A percentile compares a stretch with the other conserved stretches of the same genome.
These are phyloP conservation scores for Anoplopoma fimbria DNA, from an alignment of 2,113 vertebrate species.

Conservation along the genomic window DNA sequence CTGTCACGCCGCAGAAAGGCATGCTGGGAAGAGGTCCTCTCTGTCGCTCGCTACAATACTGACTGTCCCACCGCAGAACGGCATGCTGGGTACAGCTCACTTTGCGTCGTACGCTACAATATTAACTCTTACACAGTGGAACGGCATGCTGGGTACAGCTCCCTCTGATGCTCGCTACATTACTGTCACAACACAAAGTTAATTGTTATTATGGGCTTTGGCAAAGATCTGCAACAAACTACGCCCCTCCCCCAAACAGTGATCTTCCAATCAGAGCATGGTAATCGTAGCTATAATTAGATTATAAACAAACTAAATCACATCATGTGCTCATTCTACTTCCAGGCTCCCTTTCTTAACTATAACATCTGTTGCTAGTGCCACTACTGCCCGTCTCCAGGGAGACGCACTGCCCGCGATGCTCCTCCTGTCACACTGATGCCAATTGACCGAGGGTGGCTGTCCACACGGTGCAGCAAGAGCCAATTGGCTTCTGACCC, in stretches of 20 bases:
- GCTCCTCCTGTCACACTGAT: slow-evolving; percentile 56
- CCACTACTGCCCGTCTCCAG: slow-evolving; percentile 25
- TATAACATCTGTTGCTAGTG: slow-evolving; percentile 4
- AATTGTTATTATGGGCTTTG: neutral
- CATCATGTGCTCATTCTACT: neutral
- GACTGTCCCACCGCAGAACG: no score
- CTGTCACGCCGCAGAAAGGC: no score
- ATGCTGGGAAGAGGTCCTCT: no score
- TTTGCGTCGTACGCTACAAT: no score
- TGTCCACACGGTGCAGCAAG: slow-evolving; percentile 61
- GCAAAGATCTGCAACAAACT: no score
- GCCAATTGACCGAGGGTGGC: slow-evolving; percentile 75
- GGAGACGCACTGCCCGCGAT: slow-evolving; percentile 23
- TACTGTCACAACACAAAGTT: neutral
- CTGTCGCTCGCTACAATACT: no score
- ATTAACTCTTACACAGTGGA: no score
- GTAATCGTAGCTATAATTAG: neutral
- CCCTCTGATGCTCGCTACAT: no score
- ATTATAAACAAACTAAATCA: neutral
- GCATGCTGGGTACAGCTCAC: no score
- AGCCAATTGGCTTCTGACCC: slow-evolving; percentile 76
- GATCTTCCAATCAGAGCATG: neutral
- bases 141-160: no score
- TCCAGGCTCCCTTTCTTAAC: neutral
- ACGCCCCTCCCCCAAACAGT: neutral